Percentiles rank a stretch among this genome's conserved stretches.
phyloP scores from a whole-genome alignment of 2,888 invertebrate species.

The Sesamia inferens region DNA sequence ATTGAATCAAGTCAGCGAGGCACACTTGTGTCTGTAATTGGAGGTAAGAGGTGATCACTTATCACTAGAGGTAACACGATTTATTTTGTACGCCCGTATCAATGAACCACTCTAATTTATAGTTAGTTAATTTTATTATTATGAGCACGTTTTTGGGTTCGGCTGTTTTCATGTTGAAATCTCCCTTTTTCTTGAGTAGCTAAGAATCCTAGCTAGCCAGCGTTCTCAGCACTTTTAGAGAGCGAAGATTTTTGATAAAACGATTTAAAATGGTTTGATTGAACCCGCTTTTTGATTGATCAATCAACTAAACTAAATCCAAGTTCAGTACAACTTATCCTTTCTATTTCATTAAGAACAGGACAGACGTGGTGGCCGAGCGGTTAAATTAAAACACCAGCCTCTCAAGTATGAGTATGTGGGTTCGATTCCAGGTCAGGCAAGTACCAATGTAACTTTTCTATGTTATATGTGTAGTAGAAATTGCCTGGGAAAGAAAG shows the following conservation, averaged over 20 bases:
- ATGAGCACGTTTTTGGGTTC: not conserved
- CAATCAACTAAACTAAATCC: too few species aligned
- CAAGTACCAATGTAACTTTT: too few species aligned
- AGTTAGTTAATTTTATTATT: slow-evolving; percentile 17
- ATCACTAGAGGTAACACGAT: slow-evolving; percentile 26
- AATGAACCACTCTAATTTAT: slow-evolving; percentile 25
- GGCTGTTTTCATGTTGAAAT: not conserved
- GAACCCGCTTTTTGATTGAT: not conserved
- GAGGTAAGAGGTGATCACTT: slow-evolving; percentile 35
- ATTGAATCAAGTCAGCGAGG: slow-evolving; percentile 49
- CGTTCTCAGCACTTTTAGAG: not conserved
- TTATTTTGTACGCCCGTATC: slow-evolving; percentile 14
- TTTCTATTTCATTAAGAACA: too few species aligned
- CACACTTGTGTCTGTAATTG: slow-evolving; percentile 42
- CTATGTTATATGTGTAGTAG: too few species aligned
- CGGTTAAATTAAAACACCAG: too few species aligned
- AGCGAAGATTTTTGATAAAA: not conserved
- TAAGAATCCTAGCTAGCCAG: too few species aligned
- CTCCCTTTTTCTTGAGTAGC: not conserved
- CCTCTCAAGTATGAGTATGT: too few species aligned
- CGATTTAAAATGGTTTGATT: not conserved
- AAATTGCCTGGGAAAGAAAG: not conserved
- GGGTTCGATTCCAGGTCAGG: too few species aligned
- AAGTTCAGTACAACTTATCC: too few species aligned
- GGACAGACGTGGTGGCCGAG: too few species aligned